Evolutionary conservation across 2,888 invertebrate species (phyloP).

Genomic region (Notodonta dromedarius): DNA sequence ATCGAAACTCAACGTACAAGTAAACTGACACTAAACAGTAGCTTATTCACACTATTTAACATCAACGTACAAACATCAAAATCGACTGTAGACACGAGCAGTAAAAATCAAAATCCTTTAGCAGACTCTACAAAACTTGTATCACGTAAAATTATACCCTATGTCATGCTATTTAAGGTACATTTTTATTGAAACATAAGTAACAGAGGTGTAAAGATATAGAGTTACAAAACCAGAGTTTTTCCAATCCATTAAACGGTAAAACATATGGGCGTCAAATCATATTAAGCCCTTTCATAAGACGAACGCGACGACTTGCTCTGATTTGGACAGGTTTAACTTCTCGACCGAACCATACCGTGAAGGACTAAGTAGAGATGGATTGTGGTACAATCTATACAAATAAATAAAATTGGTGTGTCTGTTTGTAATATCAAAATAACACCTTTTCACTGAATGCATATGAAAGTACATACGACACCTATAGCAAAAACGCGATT

Average conservation of each 20-base stretch:
- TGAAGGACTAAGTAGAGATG: too few relatives aligned
- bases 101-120: conserved; percentile 30
- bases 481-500: too few relatives aligned
- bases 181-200: conserved; percentile 21
- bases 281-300: conserved; percentile 55
- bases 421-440: too few relatives aligned
- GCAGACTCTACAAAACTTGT: accelerated
- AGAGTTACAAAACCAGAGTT: conserved; percentile 75
- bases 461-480: too few relatives aligned
- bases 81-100: conserved; percentile 30
- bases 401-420: too few relatives aligned
- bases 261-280: conserved; percentile 75
- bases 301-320: conserved; percentile 49
- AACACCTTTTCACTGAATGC: too few relatives aligned
- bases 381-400: too few relatives aligned
- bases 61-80: conserved; percentile 37
- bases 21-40: conserved; percentile 79
- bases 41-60: conserved; percentile 63
- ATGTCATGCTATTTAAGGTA: conserved; percentile 28
- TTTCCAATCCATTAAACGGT: conserved; percentile 74
- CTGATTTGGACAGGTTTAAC: conserved; percentile 22
- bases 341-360: too few relatives aligned
- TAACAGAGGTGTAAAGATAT: conserved; percentile 53
- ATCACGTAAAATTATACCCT: conserved; percentile 29
- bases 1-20: conserved; percentile 71